Percentiles rank a stretch among this genome's conserved stretches.
Evolutionary conservation across 2,888 invertebrate species (phyloP).

Genomic region (Plutella xylostella): DNA sequence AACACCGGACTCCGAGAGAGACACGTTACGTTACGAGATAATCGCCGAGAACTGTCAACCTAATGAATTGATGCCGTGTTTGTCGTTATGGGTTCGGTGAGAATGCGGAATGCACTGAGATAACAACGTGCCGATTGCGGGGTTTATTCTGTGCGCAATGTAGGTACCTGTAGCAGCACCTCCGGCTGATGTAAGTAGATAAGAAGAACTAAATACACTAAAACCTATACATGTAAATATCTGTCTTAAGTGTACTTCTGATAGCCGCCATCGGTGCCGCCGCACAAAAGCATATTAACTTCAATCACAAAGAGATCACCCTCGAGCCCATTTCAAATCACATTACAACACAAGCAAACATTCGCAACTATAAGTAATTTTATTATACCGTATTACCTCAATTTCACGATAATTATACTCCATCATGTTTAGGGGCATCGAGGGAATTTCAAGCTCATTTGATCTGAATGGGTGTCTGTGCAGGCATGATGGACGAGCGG

Average conservation of each 20-base stretch:
- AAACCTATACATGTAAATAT: too few species aligned
- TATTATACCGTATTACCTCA: constrained; percentile 38
- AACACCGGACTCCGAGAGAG: constrained; percentile 25
- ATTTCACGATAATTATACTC: constrained; percentile 46
- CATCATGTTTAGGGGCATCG: constrained; percentile 43
- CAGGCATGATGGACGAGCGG: constrained; percentile 49
- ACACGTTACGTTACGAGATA: constrained; percentile 26
- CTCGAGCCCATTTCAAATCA: background rate
- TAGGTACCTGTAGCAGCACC: too few species aligned
- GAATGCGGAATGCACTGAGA: too few species aligned
- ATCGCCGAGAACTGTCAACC: constrained; percentile 23
- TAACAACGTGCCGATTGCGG: too few species aligned
- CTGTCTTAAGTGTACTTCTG: too few species aligned
- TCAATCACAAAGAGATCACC: background rate
- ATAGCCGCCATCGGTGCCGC: too few species aligned
- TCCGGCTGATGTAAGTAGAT: too few species aligned
- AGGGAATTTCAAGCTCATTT: constrained; percentile 60
- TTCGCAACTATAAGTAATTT: constrained; percentile 23
- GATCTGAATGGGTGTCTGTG: constrained; percentile 40
- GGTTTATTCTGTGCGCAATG: too few species aligned
- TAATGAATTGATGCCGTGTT: constrained; percentile 13
- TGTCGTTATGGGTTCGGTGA: background rate
- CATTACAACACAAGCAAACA: background rate
- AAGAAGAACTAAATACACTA: too few species aligned
- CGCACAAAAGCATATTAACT: background rate